Evolutionary conservation across 2,888 invertebrate genomes (phyloP), one percentile per base, ranked within the genome.

Genomic region (Elegia similella): DNA sequence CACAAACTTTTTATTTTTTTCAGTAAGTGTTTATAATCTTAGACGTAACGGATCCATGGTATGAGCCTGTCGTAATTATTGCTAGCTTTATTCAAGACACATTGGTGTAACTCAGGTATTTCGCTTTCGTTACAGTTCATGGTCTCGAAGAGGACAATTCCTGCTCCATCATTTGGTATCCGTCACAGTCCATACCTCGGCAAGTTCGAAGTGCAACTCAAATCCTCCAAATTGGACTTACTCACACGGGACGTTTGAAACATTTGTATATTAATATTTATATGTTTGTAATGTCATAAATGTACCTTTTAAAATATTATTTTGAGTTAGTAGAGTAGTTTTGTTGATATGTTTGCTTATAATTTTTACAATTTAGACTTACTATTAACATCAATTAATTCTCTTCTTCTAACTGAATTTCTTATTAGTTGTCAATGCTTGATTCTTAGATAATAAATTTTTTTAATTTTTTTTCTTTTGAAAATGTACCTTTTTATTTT

Each of bases 101-200:
- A 23, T 5, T 23, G 23, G 12, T 38, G n/a, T 12, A 12, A 2
- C 38, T 12, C 7, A 38, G 5, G 3, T 46, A 1, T 17, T 23
- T 38, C 16, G n/a, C 8, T 56, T 60, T 60, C 17, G 59, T 69
- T 64, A 8, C 78, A 88, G 88, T 84, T 82, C 48, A 77, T 78
- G 76, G 70, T 79, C 42, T 56, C 64, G 2, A 82, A 80, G 57
- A 76, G 65, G 6, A 68, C 75, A 2, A 66, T 62, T 16, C 87
- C 87, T 10, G 84, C 82, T 0, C 82, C 78, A 6, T 79, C 82
- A 17, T 89, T 89, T 56, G 88, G 89, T 44, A 88, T 89, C 56
- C 76, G 74, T 6, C 88, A 89, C 63, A 65, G 70, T 17, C 78
- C 69, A 0, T 83, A 75, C 62, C 56, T 84, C 34, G 88, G 88